These are phyloP conservation scores for Thumatha senex DNA, from an alignment of 2,888 invertebrate genomes.

Conservation along the genomic window DNA sequence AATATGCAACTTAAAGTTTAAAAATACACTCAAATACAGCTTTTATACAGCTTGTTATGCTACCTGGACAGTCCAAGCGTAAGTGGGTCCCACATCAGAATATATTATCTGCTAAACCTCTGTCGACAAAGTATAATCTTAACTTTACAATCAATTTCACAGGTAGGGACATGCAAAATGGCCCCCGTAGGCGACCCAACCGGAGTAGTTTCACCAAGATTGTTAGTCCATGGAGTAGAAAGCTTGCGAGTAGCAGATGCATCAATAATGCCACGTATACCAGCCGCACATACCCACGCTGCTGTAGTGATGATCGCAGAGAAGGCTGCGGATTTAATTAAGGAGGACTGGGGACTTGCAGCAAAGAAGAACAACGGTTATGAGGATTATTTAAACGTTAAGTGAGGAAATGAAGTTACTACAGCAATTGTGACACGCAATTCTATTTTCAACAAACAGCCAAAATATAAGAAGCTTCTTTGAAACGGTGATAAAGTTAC, in stretches of 20 bases:
- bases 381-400: background rate
- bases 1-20: too few relatives aligned
- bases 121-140: too few relatives aligned
- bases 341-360: slow-evolving; percentile 68
- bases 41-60: too few relatives aligned
- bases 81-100: too few relatives aligned
- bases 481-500: too few relatives aligned
- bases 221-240: slow-evolving; percentile 67
- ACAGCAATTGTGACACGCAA: too few relatives aligned
- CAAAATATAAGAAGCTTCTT: too few relatives aligned
- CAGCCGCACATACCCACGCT: slow-evolving; percentile 81
- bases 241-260: slow-evolving; percentile 79
- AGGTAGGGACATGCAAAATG: slow-evolving; percentile 89
- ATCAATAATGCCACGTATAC: slow-evolving; percentile 80
- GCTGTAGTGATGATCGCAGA: slow-evolving; percentile 82
- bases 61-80: too few relatives aligned
- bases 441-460: too few relatives aligned
- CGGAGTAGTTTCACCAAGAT: slow-evolving; percentile 85
- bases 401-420: background rate
- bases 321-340: slow-evolving; percentile 79
- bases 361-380: background rate
- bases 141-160: slow-evolving; percentile 26
- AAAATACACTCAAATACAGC: too few relatives aligned
- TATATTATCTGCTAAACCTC: too few relatives aligned
- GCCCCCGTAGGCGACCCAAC: slow-evolving; percentile 84